Conservation (phyloP, 2,113 vertebrate genomes). For the Ochotona princeps region DNA sequence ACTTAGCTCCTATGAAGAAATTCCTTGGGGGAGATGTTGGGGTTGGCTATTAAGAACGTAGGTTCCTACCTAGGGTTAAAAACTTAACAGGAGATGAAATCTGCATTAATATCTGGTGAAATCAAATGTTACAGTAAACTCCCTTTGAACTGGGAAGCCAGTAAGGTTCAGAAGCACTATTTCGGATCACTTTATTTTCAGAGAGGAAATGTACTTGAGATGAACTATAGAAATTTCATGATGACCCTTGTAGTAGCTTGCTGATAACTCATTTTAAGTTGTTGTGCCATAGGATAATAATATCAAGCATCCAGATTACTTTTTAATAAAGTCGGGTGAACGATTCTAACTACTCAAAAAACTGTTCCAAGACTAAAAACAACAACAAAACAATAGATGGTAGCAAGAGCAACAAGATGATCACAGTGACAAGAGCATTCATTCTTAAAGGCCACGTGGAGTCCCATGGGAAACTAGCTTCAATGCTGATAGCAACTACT, state of each 20-base stretch:
- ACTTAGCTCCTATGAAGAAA: neutral
- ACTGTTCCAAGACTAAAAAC: neutral
- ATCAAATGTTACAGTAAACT: neutral
- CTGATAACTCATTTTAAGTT: constrained; percentile 5
- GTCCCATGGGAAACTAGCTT: neutral
- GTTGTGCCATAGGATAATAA: neutral
- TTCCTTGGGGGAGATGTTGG: neutral
- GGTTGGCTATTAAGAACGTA: neutral
- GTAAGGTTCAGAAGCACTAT: neutral
- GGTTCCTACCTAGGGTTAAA: neutral
- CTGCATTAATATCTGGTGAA: neutral
- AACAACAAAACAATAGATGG: neutral
- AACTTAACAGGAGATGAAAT: neutral
- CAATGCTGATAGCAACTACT: rapidly evolving
- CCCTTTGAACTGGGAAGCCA: neutral
- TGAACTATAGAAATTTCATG: constrained; percentile 8
- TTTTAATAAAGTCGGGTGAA: neutral
- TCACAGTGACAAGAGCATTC: neutral
- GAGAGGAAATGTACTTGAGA: neutral
- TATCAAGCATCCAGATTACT: neutral
- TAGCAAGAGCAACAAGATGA: neutral
- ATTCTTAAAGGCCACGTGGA: too few relatives aligned
- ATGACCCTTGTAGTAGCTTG: neutral
- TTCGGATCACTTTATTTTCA: neutral
- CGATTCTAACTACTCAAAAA: neutral